Conservation (phyloP, 1,140 invertebrate genomes). For the Drosophila pectinifera region DNA sequence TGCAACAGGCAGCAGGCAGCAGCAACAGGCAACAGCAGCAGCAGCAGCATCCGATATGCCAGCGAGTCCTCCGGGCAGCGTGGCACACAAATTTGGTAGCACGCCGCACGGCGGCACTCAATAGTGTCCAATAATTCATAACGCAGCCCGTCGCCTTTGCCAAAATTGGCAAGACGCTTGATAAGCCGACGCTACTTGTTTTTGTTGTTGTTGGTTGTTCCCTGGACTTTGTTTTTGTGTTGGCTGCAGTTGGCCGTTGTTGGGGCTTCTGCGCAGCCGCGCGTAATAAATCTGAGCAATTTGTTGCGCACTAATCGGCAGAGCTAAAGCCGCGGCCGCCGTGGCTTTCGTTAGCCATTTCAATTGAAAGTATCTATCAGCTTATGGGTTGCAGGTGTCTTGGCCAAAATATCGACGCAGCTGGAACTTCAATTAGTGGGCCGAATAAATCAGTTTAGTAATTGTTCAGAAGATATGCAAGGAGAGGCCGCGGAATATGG, state of each 20-base stretch:
- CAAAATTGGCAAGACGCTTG: constrained; percentile 76
- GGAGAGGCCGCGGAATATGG: constrained; percentile 3
- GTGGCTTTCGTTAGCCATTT: constrained; percentile 54
- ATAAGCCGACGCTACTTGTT: constrained; percentile 58
- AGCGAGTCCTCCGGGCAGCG: constrained; percentile 71
- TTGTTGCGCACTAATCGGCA: constrained; percentile 79
- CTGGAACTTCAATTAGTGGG: constrained; percentile 60
- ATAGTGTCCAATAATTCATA: constrained; percentile 83
- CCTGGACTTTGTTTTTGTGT: too few relatives aligned
- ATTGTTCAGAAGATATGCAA: constrained; percentile 42
- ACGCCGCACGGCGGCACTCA: constrained; percentile 77
- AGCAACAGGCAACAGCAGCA: constrained; percentile 17
- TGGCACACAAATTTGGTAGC: constrained; percentile 80
- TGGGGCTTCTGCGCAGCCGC: constrained; percentile 41
- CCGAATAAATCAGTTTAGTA: constrained; percentile 61
- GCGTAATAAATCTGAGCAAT: constrained; percentile 82
- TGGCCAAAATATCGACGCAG: constrained; percentile 49
- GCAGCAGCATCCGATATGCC: constrained; percentile 54
- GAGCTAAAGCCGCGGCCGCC: constrained; percentile 28
- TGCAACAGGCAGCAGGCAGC: constrained; percentile 23
- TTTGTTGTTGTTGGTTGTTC: constrained; percentile 11
- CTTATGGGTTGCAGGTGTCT: constrained; percentile 77
- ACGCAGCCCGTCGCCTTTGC: constrained; percentile 67
- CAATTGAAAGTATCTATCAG: constrained; percentile 74
- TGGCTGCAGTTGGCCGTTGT: constrained; percentile 12